Conservation (phyloP, 2,888 invertebrate genomes). For the Sphinx pinastri region DNA sequence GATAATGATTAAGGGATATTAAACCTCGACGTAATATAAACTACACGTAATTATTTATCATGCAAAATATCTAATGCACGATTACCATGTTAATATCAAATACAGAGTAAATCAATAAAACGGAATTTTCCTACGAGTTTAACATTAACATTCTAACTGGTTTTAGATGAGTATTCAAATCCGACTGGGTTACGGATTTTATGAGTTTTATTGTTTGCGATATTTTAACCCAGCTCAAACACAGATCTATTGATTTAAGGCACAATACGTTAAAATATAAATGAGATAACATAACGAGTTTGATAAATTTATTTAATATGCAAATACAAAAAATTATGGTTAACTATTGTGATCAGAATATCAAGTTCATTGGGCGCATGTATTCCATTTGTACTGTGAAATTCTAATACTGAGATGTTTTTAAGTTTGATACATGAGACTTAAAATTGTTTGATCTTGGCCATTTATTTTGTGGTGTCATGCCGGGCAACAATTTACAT, state of each 20-base stretch:
- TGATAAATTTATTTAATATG: too few relatives aligned
- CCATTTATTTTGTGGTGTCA: too few relatives aligned
- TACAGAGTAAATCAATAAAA: not conserved
- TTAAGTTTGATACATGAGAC: too few relatives aligned
- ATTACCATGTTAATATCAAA: not conserved
- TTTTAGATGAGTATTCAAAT: not conserved
- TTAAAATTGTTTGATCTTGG: too few relatives aligned
- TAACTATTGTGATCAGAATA: slow-evolving; percentile 1
- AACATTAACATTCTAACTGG: not conserved
- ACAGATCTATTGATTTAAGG: not conserved
- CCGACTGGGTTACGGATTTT: not conserved
- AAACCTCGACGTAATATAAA: not conserved
- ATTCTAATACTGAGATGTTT: not conserved
- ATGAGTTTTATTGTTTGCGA: not conserved
- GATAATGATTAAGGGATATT: not conserved
- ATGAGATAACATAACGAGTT: not conserved
- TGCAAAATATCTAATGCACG: not conserved
- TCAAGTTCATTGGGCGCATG: not conserved
- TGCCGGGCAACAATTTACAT: too few relatives aligned
- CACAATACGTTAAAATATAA: not conserved
- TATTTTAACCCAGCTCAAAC: not conserved
- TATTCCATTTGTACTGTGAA: not conserved
- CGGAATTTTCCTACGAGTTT: not conserved
- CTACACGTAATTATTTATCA: not conserved
- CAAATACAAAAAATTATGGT: not conserved